Evolutionary conservation across 2,888 invertebrate species (phyloP).

Genomic region (Nymphalis urticae): DNA sequence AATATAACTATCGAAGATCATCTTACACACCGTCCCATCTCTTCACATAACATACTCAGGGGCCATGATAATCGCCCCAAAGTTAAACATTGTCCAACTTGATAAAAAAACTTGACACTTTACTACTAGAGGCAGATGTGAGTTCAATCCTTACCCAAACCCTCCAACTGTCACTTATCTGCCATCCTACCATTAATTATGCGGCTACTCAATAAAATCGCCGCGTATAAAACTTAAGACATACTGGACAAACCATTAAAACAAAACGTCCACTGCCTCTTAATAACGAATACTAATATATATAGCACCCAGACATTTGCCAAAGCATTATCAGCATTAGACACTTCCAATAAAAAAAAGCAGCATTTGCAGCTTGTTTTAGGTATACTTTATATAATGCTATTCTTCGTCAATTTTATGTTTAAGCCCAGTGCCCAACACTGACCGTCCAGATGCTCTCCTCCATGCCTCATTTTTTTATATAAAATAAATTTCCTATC

Average conservation of each 20-base stretch:
- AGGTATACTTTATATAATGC: constrained; percentile 2
- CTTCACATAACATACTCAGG: constrained; percentile 52
- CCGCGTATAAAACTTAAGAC: constrained; percentile 73
- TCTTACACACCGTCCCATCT: constrained; percentile 49
- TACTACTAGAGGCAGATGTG: constrained; percentile 49
- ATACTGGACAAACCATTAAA: constrained; percentile 68
- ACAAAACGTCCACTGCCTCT: constrained; percentile 58
- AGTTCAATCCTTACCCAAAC: not conserved
- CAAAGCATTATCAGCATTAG: constrained; percentile 23
- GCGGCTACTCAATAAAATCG: constrained; percentile 79
- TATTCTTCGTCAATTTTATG: constrained; percentile 13
- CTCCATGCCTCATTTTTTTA: constrained; percentile 33
- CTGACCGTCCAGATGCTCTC: constrained; percentile 30
- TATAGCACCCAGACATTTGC: constrained; percentile 36
- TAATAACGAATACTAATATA: constrained; percentile 43
- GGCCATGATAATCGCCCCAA: constrained; percentile 45
- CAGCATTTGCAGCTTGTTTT: not conserved
- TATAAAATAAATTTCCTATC: constrained; percentile 42
- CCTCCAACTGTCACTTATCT: constrained; percentile 38
- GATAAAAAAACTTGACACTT: constrained; percentile 62
- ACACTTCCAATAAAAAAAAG: constrained; percentile 12
- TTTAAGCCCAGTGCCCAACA: constrained; percentile 23
- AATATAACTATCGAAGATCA: constrained; percentile 42
- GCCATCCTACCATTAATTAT: constrained; percentile 61
- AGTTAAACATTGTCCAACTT: constrained; percentile 53